These are phyloP conservation scores for Stegastes partitus DNA, from an alignment of 2,113 vertebrate species.

Conservation along the genomic window DNA sequence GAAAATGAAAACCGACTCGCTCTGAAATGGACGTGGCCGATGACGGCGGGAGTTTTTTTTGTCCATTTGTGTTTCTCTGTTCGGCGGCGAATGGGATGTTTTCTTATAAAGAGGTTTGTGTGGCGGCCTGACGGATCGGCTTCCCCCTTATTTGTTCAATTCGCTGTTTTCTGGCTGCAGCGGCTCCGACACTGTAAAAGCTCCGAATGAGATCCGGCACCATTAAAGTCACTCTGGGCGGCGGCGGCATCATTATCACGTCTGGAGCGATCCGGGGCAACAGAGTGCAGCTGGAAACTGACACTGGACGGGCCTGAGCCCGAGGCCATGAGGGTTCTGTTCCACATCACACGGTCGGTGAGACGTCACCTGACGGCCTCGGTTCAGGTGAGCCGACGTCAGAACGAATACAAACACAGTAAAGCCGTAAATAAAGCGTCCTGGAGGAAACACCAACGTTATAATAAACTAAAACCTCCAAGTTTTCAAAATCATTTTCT, in stretches of 20 bases:
- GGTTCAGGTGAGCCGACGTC: too few relatives aligned
- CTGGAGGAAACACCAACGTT: too few relatives aligned
- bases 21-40: slow-evolving; percentile 42
- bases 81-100: slow-evolving; percentile 21
- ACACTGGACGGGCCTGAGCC: slow-evolving; percentile 40
- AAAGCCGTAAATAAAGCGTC: too few relatives aligned
- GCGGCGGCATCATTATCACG: slow-evolving; percentile 40
- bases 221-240: slow-evolving; percentile 38
- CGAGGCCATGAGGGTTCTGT: slow-evolving; percentile 37
- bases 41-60: slow-evolving; percentile 29
- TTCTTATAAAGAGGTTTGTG: slow-evolving; percentile 27
- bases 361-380: too few relatives aligned
- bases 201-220: slow-evolving; percentile 50
- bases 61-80: slow-evolving; percentile 40
- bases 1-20: slow-evolving; percentile 51
- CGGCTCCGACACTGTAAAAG: slow-evolving; percentile 17
- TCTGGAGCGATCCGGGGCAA: slow-evolving; percentile 48
- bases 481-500: too few relatives aligned
- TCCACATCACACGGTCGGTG: slow-evolving; percentile 31
- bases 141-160: slow-evolving; percentile 52
- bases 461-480: too few relatives aligned
- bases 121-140: slow-evolving; percentile 22
- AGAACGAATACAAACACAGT: too few relatives aligned
- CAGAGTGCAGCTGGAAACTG: slow-evolving; percentile 55
- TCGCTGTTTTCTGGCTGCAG: slow-evolving; percentile 33